Evolutionary conservation across 2,888 invertebrate genomes (phyloP), one percentile per base, ranked within the genome.

Genomic region (Lumbricus terrestris): DNA sequence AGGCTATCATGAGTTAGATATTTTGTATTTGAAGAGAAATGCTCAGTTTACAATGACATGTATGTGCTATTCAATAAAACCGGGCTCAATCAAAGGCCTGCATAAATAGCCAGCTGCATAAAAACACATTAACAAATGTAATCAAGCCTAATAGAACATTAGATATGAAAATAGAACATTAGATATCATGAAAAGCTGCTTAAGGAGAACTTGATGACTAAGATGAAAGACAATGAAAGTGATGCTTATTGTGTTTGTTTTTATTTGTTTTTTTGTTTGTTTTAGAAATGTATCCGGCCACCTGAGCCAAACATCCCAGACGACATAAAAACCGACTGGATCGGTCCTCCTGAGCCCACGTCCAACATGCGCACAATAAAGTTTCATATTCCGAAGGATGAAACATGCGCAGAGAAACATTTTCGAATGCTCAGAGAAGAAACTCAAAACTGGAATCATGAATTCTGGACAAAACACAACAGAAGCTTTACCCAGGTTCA

Each of bases 381-480:
- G 92, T 96, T 97, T 93, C 96, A 96, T 93, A 95, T 96, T 92
- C 95, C 96, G 6, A 92, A 95, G 4, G 95, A 96, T 93, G 98
- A 98, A 95, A 96, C 97, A 0, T 92, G 93, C 1, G 93, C 97
- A 90, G 97, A 97, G 93, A 96, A 95, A 92, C 95, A 95, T 92
- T 96, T 97, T 93, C 96, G 97, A 91, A 94, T 96, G 92, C 94
- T 96, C 92, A 96, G 97, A 93, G 95, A 96, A 92, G 96, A 96
- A 91, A 97, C 97, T 0, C 97, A 97, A 93, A 95, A 96, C 90
- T 98, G 97, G 97, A 97, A 98, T 95, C 97, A 97, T 92, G 95
- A 96, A 82, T 98, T 98, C 95, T 98, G 98, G 98, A 95, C 96
- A 0, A 96, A 96, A 91, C 98, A 98, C 93, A 98, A 98, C 94